These are phyloP conservation scores for Anolis carolinensis DNA, from an alignment of 2,113 vertebrate genomes.

Conservation along the genomic window DNA sequence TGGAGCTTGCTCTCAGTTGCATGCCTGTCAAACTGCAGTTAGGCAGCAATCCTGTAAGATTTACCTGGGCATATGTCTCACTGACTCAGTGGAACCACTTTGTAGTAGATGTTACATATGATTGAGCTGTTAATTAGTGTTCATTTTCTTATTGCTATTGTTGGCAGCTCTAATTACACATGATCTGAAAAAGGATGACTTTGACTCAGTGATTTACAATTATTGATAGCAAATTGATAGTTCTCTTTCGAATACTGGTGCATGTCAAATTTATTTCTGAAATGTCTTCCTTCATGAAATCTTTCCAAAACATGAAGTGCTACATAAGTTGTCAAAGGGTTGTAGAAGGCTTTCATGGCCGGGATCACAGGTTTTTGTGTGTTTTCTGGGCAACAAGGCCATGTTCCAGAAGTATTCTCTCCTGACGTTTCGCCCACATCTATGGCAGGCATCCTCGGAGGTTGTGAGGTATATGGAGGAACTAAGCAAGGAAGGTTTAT, in stretches of 20 bases:
- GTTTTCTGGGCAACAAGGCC: no score
- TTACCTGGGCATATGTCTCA: background rate
- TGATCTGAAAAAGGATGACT: background rate
- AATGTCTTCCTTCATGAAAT: background rate
- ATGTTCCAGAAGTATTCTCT: no score
- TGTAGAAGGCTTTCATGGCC: no score
- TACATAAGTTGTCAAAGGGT: background rate
- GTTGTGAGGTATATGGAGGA: no score
- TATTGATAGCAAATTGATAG: background rate
- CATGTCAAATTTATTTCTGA: background rate
- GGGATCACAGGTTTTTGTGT: no score
- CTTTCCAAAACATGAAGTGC: background rate
- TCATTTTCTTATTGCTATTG: background rate
- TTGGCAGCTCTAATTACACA: background rate
- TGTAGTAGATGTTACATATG: background rate
- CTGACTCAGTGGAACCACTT: background rate
- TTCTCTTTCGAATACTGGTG: background rate
- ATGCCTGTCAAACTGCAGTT: background rate
- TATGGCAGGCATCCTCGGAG: no score
- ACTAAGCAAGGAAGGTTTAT: no score
- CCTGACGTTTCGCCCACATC: no score
- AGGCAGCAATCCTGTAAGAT: no score
- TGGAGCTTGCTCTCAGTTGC: background rate
- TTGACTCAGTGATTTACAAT: background rate
- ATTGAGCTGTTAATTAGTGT: background rate